A percentile compares a stretch with the other conserved stretches of the same genome.
Conservation (phyloP, 1,140 invertebrate species). For the Drosophila jambulina region DNA sequence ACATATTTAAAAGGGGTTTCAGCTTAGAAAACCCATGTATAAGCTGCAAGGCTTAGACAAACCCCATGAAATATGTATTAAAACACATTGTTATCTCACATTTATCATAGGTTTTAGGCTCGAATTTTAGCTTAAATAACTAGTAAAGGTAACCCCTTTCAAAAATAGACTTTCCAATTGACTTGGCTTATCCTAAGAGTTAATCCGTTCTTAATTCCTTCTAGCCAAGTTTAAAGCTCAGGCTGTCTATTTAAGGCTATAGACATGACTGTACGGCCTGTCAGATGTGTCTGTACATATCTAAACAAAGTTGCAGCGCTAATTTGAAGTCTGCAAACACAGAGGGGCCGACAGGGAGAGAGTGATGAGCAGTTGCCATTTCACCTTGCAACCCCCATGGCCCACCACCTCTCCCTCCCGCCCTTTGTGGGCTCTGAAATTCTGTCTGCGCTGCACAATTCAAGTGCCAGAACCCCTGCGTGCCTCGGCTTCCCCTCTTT, state of each 20-base stretch:
- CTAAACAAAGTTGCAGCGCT: slow-evolving; percentile 66
- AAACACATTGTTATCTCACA: background rate
- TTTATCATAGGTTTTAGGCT: background rate
- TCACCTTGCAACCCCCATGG: slow-evolving; percentile 51
- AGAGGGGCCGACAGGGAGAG: slow-evolving; percentile 7
- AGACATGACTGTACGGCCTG: slow-evolving; percentile 29
- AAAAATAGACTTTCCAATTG: too few species aligned
- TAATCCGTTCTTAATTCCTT: background rate
- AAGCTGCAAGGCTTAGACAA: background rate
- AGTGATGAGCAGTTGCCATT: slow-evolving; percentile 56
- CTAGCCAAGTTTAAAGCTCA: background rate
- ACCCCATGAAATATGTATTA: background rate
- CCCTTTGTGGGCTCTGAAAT: slow-evolving; percentile 52
- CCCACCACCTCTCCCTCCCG: background rate
- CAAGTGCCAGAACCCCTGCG: slow-evolving; percentile 43
- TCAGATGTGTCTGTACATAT: slow-evolving; percentile 40
- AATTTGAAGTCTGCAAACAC: slow-evolving; percentile 67
- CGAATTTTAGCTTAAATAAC: background rate
- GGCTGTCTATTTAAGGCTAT: background rate
- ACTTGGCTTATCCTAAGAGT: background rate
- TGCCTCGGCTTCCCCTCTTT: background rate
- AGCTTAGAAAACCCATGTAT: background rate
- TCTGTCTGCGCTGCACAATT: slow-evolving; percentile 81
- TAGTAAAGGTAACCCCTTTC: background rate
- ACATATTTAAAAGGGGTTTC: background rate